Percentiles rank a stretch among this genome's conserved stretches.
These are phyloP conservation scores for Hydropsyche betteni DNA, from an alignment of 2,888 invertebrate genomes.

Conservation along the genomic window DNA sequence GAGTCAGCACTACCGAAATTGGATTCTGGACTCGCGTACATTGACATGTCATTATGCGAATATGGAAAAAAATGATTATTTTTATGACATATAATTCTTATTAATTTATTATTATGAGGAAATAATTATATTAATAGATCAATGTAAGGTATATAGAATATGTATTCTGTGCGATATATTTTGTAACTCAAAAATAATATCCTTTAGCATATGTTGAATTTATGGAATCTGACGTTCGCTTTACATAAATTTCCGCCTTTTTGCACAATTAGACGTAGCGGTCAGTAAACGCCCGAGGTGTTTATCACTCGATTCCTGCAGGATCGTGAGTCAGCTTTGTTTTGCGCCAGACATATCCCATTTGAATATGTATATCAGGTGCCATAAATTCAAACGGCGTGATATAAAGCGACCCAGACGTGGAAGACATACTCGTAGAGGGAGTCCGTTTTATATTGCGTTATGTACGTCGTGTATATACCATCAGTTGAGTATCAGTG, in stretches of 20 bases:
- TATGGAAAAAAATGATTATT: no score
- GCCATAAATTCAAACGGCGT: constrained; percentile 48
- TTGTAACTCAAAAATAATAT: no score
- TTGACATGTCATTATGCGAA: no score
- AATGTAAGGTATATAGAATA: no score
- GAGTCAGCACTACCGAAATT: constrained; percentile 12
- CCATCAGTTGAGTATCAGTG: no score
- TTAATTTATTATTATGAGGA: no score
- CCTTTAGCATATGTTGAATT: not conserved
- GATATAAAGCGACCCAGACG: constrained; percentile 41
- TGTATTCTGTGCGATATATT: no score
- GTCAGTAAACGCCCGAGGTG: constrained; percentile 24
- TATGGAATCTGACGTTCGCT: constrained; percentile 8
- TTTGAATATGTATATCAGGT: constrained; percentile 47
- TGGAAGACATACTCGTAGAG: constrained; percentile 34
- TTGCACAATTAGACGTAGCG: constrained; percentile 16
- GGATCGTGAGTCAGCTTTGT: constrained; percentile 47
- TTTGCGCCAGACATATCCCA: constrained; percentile 37
- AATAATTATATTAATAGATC: no score
- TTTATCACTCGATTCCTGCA: constrained; percentile 36
- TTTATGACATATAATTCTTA: no score
- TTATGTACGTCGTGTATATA: no score
- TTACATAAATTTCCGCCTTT: constrained; percentile 9
- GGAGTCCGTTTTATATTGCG: constrained; percentile 15
- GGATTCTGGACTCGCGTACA: not conserved